phyloP scores from a whole-genome alignment of 35 echinoderm and acorn worm genomes.

The Hemicentrotus pulcherrimus region DNA sequence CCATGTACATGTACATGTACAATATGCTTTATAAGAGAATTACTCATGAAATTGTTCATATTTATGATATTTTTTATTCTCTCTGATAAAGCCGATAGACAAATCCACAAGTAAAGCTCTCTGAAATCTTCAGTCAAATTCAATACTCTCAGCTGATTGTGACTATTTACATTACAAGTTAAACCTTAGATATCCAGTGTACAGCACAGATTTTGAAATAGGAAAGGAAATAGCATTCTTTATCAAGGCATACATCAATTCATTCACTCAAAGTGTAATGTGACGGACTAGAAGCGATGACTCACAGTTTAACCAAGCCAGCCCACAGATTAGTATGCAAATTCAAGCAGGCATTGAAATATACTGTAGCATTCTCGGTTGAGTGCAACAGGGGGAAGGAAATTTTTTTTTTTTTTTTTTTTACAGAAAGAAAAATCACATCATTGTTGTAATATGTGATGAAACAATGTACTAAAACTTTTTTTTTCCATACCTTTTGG shows the following conservation, averaged over 20 bases:
- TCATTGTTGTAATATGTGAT: no score
- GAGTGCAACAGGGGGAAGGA: not conserved
- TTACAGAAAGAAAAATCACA: no score
- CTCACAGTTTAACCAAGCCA: constrained; percentile 10
- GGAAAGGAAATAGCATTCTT: not conserved
- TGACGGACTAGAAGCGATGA: not conserved
- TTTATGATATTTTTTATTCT: no score
- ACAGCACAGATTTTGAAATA: not conserved
- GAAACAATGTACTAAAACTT: no score
- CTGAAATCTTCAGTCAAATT: not conserved
- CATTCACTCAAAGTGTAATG: not conserved
- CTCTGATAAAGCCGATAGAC: no score
- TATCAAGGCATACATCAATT: constrained; percentile 1
- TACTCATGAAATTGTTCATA: no score
- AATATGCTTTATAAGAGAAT: no score
- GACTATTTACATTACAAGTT: not conserved
- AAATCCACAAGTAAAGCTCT: no score
- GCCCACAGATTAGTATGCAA: constrained; percentile 10
- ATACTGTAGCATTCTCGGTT: not conserved
- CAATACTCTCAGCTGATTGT: not conserved
- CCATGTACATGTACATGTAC: no score
- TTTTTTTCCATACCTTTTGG: no score
- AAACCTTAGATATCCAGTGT: no score
- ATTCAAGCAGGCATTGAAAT: not conserved
- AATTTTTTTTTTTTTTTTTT: not conserved